Base-by-base conservation (phyloP, 2,888 invertebrate species). In the Xanthia icteritia region DNA sequence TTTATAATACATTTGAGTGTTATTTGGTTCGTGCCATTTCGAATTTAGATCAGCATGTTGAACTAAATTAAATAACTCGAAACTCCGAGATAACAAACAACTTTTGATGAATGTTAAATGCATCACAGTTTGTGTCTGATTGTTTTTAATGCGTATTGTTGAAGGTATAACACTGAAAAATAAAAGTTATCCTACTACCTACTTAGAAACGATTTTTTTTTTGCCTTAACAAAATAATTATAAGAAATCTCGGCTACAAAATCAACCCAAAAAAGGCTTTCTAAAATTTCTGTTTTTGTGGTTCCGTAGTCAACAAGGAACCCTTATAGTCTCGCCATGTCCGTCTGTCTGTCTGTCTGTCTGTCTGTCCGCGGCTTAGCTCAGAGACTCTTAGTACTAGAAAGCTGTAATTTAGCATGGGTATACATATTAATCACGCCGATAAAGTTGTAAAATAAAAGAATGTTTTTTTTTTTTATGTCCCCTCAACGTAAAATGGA, bases 1-100 rank as follows among this genome's bases (percentile, higher is more conserved):
- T 68, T 45, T 75, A 60, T 31, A 79, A 73, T 60, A 60, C 45
- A 27, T 60, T 70, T 23, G 39, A 61, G 39, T 65, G 54, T 67
- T 67, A 58, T 79, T 81, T 65, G 45, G 56, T 73, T 78, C 42
- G 69, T 54, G n/a, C 27, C 27, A 58, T 73, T 73, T 56, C n/a
- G 65, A 80, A 73, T 73, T 84, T 65, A 68, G 48, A 80, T 79
- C 79, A 56, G 65, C 60, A 39, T 42, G 61, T 63, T 67, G n/a
- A 83, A 48, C 42, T 71, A 48, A 67, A 39, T 71, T 4, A 67
- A 71, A 79, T 68, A 48, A 60, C 13, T 45, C 5, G 27, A 51
- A 63, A 56, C 60, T 58, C 45, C 45, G 58, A 66, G 39, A 65
- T 60, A 54, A 23, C 56, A 36, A 82, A 78, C 58, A 27, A 58